Evolutionary conservation across 1,140 invertebrate species (phyloP), one percentile per base, ranked within the genome.

Genomic region (Hypothenemus hampei): DNA sequence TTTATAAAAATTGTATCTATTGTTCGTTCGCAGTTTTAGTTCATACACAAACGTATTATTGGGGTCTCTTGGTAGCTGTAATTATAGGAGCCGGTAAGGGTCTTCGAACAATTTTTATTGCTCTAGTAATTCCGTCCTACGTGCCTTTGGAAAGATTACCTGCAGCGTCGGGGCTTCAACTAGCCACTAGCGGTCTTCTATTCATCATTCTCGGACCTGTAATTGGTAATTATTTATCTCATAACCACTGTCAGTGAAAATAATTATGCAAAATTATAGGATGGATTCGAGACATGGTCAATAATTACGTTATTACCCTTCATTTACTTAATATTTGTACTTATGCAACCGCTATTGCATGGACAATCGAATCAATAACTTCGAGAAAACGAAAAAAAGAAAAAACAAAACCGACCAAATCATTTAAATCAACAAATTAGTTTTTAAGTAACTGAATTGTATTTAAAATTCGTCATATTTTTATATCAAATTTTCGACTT

Each of bases 41-140:
- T 4, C 65, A 66, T 35, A 66, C 63, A 1, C 58, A 61, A 52
- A 62, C 60, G 2, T 68, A 66, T 41, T 18, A 15, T 4, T 39
- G 59, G 36, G 58, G 63, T 10, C 46, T 68, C 41, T 6, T 64
- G 4, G 65, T 81, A n/a, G 77, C 78, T 5, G 72, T 78, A 1
- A 76, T 81, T 58, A 78, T 84, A 21, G 82, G 82, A 0, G 73
- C 78, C 35, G 80, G 77, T 18, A 84, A 84, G 70, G 81, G 77
- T 0, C 61, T 85, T 3, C 69, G 81, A 45, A 83, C 81, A 22
- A 80, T 85, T 1, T 83, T 83, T 61, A 82, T 82, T 76, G 77
- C 80, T 0, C 65, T 85, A 11, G 79, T 83, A 4, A 81, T 84
- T 51, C 80, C 82, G 11, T 74, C 75, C 0, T 78, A 83, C 60